phyloP scores from a whole-genome alignment of 2,888 invertebrate genomes.

The Drosophila prolongata region DNA sequence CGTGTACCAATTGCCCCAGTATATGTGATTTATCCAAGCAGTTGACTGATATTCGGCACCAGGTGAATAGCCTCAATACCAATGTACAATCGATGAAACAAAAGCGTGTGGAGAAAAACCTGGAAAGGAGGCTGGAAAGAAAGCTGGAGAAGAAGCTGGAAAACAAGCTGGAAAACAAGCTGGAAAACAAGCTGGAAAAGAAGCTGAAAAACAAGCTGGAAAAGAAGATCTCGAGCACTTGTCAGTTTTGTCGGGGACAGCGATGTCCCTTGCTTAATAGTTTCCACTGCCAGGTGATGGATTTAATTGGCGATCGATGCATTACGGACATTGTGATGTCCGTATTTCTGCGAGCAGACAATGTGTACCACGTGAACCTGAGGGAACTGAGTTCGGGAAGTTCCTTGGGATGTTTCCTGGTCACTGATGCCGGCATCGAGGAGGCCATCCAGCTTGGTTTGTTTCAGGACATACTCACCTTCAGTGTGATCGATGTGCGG shows the following conservation, averaged over 20 bases:
- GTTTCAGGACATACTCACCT: slow-evolving; percentile 60
- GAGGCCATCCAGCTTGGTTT: slow-evolving; percentile 50
- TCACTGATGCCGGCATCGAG: slow-evolving; percentile 58
- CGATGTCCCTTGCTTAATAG: slow-evolving; percentile 24
- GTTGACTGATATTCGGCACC: slow-evolving; percentile 22
- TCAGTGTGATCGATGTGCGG: slow-evolving; percentile 57
- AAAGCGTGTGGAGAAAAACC: not conserved
- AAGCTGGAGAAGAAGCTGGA: not conserved
- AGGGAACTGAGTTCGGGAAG: slow-evolving; percentile 39
- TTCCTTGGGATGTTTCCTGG: slow-evolving; percentile 66
- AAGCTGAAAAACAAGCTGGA: not conserved
- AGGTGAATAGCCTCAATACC: slow-evolving; percentile 23
- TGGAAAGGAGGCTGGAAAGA: not conserved
- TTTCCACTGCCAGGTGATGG: slow-evolving; percentile 42
- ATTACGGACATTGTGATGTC: slow-evolving; percentile 56
- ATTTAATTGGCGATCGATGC: slow-evolving; percentile 31
- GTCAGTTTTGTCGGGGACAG: slow-evolving; percentile 53
- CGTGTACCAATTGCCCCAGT: not conserved
- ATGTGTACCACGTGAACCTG: slow-evolving; percentile 75
- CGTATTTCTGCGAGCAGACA: slow-evolving; percentile 63
- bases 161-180: not conserved
- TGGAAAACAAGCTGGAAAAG: not conserved
- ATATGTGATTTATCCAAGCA: slow-evolving; percentile 23
- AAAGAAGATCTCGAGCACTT: slow-evolving; percentile 46
- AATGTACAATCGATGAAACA: not conserved